These are phyloP conservation scores for Syngnathoides biaculeatus DNA, from an alignment of 2,113 vertebrate species.

Conservation along the genomic window DNA sequence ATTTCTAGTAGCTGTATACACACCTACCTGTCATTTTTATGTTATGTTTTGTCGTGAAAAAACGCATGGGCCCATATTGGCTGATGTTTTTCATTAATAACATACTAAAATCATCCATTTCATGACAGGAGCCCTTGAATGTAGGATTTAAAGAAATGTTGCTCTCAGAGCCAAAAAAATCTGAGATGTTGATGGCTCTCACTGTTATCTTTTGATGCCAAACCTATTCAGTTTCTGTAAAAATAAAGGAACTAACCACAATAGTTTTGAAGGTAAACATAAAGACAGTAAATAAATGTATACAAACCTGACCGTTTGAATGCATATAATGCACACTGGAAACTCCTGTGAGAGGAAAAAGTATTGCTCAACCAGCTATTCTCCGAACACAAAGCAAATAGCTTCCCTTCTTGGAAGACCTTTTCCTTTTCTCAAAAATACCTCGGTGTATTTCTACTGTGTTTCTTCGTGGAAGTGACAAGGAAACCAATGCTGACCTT, in stretches of 20 bases:
- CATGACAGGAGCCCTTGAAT: too few species aligned
- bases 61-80: too few species aligned
- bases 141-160: too few species aligned
- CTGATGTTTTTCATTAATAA: too few species aligned
- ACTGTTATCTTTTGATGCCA: too few species aligned
- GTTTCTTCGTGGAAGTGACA: slow-evolving; percentile 72
- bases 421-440: slow-evolving; percentile 46
- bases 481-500: slow-evolving; percentile 85
- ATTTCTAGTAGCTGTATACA: too few species aligned
- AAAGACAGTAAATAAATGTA: neutral
- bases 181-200: too few species aligned
- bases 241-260: neutral
- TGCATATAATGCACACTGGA: slow-evolving; percentile 3
- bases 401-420: slow-evolving; percentile 39
- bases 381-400: slow-evolving; percentile 48
- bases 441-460: slow-evolving; percentile 53
- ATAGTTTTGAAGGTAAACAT: neutral
- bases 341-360: slow-evolving; percentile 17
- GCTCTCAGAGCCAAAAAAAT: too few species aligned
- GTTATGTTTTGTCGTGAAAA: too few species aligned
- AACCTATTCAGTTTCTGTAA: neutral
- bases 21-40: too few species aligned
- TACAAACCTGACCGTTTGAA: neutral
- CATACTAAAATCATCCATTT: too few species aligned
- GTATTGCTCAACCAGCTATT: slow-evolving; percentile 58